Base-by-base conservation (phyloP, 2,888 invertebrate genomes). In the Brachyopa scutellaris region DNA sequence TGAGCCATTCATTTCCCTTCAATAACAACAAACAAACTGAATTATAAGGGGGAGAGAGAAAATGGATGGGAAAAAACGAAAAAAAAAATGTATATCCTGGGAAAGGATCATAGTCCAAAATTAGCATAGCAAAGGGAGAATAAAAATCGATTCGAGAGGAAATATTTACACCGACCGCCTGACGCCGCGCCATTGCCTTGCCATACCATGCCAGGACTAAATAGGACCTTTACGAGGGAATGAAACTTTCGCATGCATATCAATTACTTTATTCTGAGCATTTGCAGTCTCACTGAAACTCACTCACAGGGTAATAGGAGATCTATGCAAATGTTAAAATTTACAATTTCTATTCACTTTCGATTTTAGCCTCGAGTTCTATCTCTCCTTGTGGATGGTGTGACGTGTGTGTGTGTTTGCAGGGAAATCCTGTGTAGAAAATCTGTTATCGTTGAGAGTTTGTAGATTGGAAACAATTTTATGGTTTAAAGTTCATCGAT, bases 401-500 rank as follows among this genome's bases (percentile, higher is more conserved):
- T 21, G 33, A n/a, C 40, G 47, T 31, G 17, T 57, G 49, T 47
- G 21, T 23, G 13, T 53, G 42, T 66, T 53, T 62, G 62, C 19
- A 17, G 13, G 69, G 38, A 33, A 53, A 62, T 47, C 53, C 36
- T 26, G 47, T 53, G 55, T 36, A 57, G 49, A 40, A 80, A 73
- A 80, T 84, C 76, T 69, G 66, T 78, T 84, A 85, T 84, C 85
- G 85, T 74, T 84, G 82, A 66, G 62, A 80, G 3, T 26, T 26
- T 79, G 82, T 73, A 83, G 84, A 87, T 87, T 87, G 87, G 85
- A 87, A 85, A 86, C 53, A 76, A 76, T 80, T 76, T 80, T 80
- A 76, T 76, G 80, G 49, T 69, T 61, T 57, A 74, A 62, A 69
- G 57, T 62, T 51, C 80, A 80, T 80, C 69, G 80, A 69, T 76